phyloP scores from a whole-genome alignment of 2,888 invertebrate genomes.

The Acrocera orbiculus region DNA sequence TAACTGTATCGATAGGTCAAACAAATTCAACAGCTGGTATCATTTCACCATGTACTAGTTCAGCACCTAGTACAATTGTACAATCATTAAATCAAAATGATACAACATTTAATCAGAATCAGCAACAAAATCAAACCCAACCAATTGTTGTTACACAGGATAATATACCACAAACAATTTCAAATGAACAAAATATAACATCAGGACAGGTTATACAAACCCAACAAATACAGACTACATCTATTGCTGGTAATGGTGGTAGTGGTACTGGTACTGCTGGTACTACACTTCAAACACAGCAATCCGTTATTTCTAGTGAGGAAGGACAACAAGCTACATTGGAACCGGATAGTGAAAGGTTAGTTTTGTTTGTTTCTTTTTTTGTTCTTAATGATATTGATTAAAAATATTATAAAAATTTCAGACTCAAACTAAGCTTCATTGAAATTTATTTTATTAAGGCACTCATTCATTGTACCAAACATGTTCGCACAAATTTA shows the following conservation, averaged over 20 bases:
- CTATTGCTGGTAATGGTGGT: conserved; percentile 14
- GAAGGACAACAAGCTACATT: conserved; percentile 13
- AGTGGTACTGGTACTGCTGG: conserved; percentile 18
- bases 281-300: conserved; percentile 30
- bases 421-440: too few relatives aligned
- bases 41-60: conserved; percentile 6
- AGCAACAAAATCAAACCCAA: not conserved
- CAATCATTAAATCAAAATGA: not conserved
- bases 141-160: conserved; percentile 22
- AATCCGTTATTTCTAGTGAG: conserved; percentile 11
- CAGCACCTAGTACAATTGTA: not conserved
- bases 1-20: conserved; percentile 14
- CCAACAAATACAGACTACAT: too few relatives aligned
- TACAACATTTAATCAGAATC: not conserved
- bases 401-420: too few relatives aligned
- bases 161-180: conserved; percentile 4
- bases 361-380: conserved; percentile 14
- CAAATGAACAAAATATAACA: too few relatives aligned
- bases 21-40: conserved; percentile 1
- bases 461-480: too few relatives aligned
- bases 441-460: too few relatives aligned
- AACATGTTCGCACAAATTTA: too few relatives aligned
- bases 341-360: conserved; percentile 33
- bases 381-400: not conserved
- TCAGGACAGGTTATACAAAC: too few relatives aligned